phyloP scores from a whole-genome alignment of 2,113 vertebrate species.

The Tylochromis polylepis region DNA sequence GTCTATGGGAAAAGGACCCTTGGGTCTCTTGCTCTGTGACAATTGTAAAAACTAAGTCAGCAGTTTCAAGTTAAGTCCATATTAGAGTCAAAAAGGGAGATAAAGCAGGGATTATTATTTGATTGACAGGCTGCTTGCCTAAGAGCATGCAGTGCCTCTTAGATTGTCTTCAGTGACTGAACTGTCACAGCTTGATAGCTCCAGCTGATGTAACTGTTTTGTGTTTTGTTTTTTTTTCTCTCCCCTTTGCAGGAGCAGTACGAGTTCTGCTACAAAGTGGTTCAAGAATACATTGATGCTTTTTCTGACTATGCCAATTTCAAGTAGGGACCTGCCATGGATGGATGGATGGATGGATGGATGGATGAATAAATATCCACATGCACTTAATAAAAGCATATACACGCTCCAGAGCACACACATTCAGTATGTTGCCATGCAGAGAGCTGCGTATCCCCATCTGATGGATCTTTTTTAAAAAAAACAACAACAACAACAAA shows the following conservation, averaged over 20 bases:
- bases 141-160: neutral
- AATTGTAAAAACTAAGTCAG: neutral
- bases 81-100: neutral
- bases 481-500: neutral
- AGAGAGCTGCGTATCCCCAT: conserved; percentile 38
- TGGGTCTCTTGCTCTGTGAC: neutral
- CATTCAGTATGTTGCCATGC: conserved; percentile 4
- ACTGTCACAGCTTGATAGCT: neutral
- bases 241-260: conserved; percentile 87
- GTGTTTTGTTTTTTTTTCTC: neutral
- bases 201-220: neutral
- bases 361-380: neutral
- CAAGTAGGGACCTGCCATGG: conserved; percentile 76
- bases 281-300: conserved; percentile 99
- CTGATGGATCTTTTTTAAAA: conserved; percentile 15
- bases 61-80: neutral
- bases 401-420: conserved; percentile 20
- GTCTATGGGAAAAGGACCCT: neutral
- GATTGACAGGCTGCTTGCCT: neutral
- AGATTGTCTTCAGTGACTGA: neutral
- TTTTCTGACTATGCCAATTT: conserved; percentile 99
- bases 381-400: conserved; percentile 22
- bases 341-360: neutral
- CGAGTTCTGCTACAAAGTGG: conserved; percentile 99
- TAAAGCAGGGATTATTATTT: neutral